A percentile compares a stretch with the other conserved stretches of the same genome.
phyloP scores from a whole-genome alignment of 2,113 vertebrate genomes.

The Dipodomys stephensi region DNA sequence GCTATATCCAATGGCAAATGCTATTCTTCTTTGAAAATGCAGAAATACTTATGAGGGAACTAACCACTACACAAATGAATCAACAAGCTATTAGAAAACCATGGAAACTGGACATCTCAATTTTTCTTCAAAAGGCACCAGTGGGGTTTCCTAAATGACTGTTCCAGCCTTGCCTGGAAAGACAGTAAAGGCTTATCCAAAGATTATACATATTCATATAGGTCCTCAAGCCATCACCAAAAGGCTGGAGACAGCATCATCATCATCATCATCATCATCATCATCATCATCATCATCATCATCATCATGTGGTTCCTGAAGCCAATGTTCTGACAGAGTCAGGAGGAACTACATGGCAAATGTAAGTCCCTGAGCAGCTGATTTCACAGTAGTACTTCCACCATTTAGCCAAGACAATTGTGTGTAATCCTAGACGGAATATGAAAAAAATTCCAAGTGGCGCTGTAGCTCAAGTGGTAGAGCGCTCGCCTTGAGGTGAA shows the following conservation, averaged over 20 bases:
- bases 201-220: background rate
- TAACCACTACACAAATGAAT: background rate
- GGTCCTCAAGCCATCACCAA: background rate
- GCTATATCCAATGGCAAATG: background rate
- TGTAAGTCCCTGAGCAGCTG: background rate
- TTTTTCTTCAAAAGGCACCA: background rate
- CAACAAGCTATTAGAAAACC: background rate
- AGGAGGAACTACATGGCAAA: background rate
- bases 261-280: no score
- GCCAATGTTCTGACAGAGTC: background rate
- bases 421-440: background rate
- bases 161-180: background rate
- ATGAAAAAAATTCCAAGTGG: background rate
- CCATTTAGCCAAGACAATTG: no score
- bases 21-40: conserved; percentile 35
- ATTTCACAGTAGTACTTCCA: background rate
- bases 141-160: background rate
- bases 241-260: no score
- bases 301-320: background rate
- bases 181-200: background rate
- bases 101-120: background rate
- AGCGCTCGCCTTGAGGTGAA: no score
- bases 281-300: no score
- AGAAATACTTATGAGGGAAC: background rate
- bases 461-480: no score